Percentiles rank a stretch among this genome's conserved stretches.
Conservation (phyloP, 2,797 vertebrate species). For the Sebastes oblongus region DNA sequence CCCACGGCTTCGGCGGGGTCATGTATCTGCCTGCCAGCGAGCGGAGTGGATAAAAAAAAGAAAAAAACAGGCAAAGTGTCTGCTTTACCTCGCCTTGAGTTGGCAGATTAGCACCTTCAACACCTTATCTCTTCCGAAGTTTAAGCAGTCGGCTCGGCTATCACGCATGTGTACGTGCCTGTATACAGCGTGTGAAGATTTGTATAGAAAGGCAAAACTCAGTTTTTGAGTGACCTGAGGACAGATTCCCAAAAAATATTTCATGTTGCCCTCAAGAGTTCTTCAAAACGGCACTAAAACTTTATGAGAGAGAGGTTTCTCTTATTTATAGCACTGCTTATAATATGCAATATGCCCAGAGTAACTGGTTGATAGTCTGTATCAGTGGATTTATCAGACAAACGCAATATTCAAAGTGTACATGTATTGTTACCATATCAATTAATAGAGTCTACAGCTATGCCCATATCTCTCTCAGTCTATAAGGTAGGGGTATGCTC, state of each 20-base stretch:
- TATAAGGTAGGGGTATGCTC: not conserved
- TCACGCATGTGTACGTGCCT: constrained; percentile 8
- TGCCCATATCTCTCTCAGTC: not conserved
- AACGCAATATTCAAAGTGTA: not conserved
- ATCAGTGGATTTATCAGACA: not conserved
- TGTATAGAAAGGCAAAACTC: constrained; percentile 3
- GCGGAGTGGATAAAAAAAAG: constrained; percentile 4
- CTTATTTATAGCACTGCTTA: not conserved
- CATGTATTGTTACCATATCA: not conserved
- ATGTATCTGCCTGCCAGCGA: constrained; percentile 56
- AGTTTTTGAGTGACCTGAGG: constrained; percentile 10
- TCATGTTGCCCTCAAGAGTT: constrained; percentile 1
- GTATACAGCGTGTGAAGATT: not conserved
- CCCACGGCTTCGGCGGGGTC: constrained; percentile 35
- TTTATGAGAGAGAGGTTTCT: not conserved
- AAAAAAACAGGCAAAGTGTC: constrained; percentile 15
- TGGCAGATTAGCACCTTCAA: constrained; percentile 52
- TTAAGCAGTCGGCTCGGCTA: constrained; percentile 29
- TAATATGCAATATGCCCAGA: not conserved
- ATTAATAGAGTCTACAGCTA: not conserved
- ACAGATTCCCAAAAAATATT: constrained; percentile 1
- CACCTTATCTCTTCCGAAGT: constrained; percentile 49
- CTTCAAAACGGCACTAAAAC: not conserved
- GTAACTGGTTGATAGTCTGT: not conserved
- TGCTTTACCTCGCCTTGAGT: constrained; percentile 52